A percentile compares a stretch with the other conserved stretches of the same genome.
Conservation (phyloP, 1,140 invertebrate species). For the Stegodyphus dumicola region DNA sequence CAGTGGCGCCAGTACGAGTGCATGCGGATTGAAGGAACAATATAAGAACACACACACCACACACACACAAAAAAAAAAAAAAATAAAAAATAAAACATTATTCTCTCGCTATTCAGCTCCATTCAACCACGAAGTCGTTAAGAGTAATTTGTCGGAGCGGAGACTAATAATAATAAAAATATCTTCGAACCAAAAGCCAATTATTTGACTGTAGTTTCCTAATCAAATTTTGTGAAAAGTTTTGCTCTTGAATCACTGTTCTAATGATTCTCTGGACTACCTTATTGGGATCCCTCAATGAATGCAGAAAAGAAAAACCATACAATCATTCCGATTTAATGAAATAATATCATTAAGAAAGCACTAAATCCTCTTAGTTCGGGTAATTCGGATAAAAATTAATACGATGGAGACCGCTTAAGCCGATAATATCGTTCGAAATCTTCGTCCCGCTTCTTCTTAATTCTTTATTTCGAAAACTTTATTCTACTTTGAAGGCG, state of each 20-base stretch:
- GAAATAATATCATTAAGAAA: conserved; percentile 43
- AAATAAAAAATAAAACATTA: conserved; percentile 28
- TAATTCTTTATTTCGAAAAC: conserved; percentile 17
- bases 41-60: not conserved
- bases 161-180: conserved; percentile 32
- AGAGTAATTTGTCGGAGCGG: conserved; percentile 36
- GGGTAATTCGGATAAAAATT: conserved; percentile 49
- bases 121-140: conserved; percentile 35
- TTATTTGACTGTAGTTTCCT: conserved; percentile 36
- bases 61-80: no score
- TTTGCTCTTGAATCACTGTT: conserved; percentile 34
- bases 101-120: conserved; percentile 21
- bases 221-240: conserved; percentile 47
- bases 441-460: conserved; percentile 4
- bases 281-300: conserved; percentile 20
- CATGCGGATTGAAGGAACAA: no score
- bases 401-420: conserved; percentile 19
- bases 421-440: conserved; percentile 28
- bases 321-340: conserved; percentile 44
- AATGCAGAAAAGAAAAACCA: conserved; percentile 9
- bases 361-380: conserved; percentile 38
- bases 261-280: conserved; percentile 21
- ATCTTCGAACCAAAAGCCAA: conserved; percentile 42
- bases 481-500: no score
- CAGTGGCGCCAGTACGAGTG: no score